Conservation (phyloP, 2,888 invertebrate species). For the Archips crataeganus region DNA sequence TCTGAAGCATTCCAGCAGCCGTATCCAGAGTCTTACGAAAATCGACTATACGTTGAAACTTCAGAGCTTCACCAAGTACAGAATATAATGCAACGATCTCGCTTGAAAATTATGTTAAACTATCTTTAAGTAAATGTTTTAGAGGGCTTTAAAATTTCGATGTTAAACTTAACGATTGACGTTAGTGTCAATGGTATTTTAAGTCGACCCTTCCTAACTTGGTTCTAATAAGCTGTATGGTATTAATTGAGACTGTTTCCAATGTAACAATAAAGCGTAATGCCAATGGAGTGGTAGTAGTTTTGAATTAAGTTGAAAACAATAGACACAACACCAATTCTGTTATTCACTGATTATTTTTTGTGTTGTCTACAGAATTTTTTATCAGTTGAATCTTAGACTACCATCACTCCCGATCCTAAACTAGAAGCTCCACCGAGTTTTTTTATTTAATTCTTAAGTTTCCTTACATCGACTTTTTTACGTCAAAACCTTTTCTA, state of each 20-base stretch:
- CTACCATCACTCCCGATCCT: background rate
- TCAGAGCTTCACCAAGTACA: background rate
- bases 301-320: background rate
- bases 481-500: background rate
- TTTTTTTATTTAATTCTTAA: background rate
- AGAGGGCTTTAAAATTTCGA: background rate
- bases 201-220: too few species aligned
- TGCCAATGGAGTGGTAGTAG: too few species aligned
- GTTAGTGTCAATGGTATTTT: background rate
- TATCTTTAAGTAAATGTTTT: background rate
- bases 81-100: conserved; percentile 8
- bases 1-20: too few species aligned
- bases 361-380: background rate
- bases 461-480: background rate
- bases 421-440: conserved; percentile 5
- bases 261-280: too few species aligned
- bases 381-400: background rate
- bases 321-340: too few species aligned
- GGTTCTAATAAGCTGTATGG: too few species aligned
- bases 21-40: too few species aligned
- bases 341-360: background rate
- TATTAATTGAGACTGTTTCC: too few species aligned
- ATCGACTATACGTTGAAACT: too few species aligned
- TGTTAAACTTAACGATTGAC: background rate
- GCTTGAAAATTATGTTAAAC: background rate